Percentiles rank a stretch among this genome's conserved stretches.
These are phyloP conservation scores for Gavialis gangeticus DNA, from an alignment of 2,113 vertebrate species.

Conservation along the genomic window DNA sequence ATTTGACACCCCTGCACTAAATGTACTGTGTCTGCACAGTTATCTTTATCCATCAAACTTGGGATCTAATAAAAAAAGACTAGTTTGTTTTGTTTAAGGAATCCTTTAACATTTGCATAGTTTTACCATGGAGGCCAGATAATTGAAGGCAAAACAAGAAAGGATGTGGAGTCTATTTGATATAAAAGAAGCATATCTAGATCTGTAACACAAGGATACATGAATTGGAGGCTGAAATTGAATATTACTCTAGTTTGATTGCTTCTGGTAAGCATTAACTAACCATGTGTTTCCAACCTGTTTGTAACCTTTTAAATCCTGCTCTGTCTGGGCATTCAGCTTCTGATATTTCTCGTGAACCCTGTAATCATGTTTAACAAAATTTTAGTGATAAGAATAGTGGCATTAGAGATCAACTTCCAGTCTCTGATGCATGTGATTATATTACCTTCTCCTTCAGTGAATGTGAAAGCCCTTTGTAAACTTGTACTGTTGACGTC, in stretches of 20 bases:
- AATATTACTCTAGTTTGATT: slow-evolving; percentile 55
- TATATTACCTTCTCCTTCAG: slow-evolving; percentile 59
- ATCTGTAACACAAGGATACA: slow-evolving; percentile 32
- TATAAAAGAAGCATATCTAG: slow-evolving; percentile 20
- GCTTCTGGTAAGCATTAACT: slow-evolving; percentile 62
- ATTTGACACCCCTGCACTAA: neutral
- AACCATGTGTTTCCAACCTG: slow-evolving; percentile 50
- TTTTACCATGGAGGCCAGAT: neutral
- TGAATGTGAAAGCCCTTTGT: slow-evolving; percentile 51
- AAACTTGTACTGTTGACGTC: slow-evolving; percentile 43
- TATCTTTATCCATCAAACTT: slow-evolving; percentile 1
- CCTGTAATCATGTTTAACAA: slow-evolving; percentile 64
- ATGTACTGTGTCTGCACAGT: neutral
- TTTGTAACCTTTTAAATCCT: slow-evolving; percentile 62
- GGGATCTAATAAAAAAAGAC: slow-evolving; percentile 12
- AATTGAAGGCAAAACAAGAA: slow-evolving; percentile 1
- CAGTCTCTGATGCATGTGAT: slow-evolving; percentile 67
- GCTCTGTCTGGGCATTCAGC: slow-evolving; percentile 20
- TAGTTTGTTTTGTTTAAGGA: neutral
- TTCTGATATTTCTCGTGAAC: slow-evolving; percentile 71
- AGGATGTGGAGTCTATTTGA: slow-evolving; percentile 10
- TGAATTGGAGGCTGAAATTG: slow-evolving; percentile 33
- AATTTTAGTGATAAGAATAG: slow-evolving; percentile 64
- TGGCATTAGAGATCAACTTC: slow-evolving; percentile 55
- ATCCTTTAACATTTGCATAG: neutral